These are phyloP conservation scores for Eilema griseolum DNA, from an alignment of 2,888 invertebrate genomes.

Conservation along the genomic window DNA sequence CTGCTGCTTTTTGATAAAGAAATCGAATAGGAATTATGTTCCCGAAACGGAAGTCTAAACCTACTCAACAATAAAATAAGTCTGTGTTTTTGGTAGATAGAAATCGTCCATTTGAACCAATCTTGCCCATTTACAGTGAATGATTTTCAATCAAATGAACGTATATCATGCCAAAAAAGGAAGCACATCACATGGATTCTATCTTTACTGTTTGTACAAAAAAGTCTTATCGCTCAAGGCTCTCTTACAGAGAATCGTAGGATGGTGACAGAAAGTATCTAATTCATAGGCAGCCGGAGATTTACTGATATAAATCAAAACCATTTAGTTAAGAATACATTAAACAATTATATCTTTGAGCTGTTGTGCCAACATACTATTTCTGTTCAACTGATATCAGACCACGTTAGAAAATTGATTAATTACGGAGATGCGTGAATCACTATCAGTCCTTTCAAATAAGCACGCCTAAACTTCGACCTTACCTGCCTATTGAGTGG, in stretches of 20 bases:
- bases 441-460: constrained; percentile 66
- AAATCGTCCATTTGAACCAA: constrained; percentile 19
- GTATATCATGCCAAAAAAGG: constrained; percentile 30
- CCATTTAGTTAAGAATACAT: too few relatives aligned
- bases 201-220: not conserved
- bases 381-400: not conserved
- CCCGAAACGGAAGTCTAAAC: constrained; percentile 22
- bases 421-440: constrained; percentile 37
- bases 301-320: not conserved
- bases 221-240: not conserved
- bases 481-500: constrained; percentile 56
- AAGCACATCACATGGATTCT: not conserved
- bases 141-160: constrained; percentile 6
- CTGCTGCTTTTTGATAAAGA: constrained; percentile 19
- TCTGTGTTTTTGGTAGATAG: constrained; percentile 23
- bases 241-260: not conserved
- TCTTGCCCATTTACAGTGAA: not conserved
- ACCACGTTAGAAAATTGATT: not conserved
- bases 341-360: too few relatives aligned
- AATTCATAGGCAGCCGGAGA: not conserved
- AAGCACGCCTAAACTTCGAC: constrained; percentile 67
- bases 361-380: not conserved
- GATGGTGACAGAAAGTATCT: not conserved
- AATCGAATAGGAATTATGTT: constrained; percentile 22
- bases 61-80: constrained; percentile 21